Percentiles rank a stretch among this genome's conserved stretches.
Conservation (phyloP, 2,113 vertebrate species). For the Aegypius monachus region DNA sequence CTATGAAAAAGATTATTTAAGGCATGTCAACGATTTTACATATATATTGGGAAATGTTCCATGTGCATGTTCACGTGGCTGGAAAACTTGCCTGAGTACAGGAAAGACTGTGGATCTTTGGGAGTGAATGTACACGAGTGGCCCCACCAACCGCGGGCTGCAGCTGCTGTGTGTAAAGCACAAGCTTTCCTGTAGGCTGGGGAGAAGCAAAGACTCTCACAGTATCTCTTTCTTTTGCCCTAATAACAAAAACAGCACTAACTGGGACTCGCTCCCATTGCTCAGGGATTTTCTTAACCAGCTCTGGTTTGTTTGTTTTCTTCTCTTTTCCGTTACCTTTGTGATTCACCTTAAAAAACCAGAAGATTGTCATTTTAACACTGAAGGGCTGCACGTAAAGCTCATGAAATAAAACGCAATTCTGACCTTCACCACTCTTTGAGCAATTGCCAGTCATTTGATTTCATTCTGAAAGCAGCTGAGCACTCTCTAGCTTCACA, state of each 20-base stretch:
- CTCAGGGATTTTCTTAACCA: not conserved
- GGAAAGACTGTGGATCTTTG: not conserved
- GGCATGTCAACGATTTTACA: not conserved
- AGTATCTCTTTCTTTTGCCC: not conserved
- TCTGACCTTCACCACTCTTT: not conserved
- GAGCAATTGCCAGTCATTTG: not conserved
- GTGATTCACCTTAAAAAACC: not conserved
- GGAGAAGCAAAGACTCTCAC: not conserved
- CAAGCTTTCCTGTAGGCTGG: not conserved
- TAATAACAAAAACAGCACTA: not conserved
- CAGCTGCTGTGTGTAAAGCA: not conserved
- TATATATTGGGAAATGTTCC: not conserved
- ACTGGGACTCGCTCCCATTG: not conserved
- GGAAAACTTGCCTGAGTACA: not conserved
- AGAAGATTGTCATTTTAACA: not conserved
- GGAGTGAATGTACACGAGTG: rapidly evolving
- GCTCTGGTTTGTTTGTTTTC: not conserved
- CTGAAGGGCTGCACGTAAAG: not conserved
- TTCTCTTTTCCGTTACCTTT: not conserved
- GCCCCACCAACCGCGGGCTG: rapidly evolving
- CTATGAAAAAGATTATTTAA: not conserved
- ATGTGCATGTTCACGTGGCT: not conserved
- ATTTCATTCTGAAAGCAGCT: not conserved
- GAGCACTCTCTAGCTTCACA: not conserved
- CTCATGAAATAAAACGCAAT: not conserved